These are phyloP conservation scores for Siniperca chuatsi DNA, from an alignment of 2,113 vertebrate genomes.

Conservation along the genomic window DNA sequence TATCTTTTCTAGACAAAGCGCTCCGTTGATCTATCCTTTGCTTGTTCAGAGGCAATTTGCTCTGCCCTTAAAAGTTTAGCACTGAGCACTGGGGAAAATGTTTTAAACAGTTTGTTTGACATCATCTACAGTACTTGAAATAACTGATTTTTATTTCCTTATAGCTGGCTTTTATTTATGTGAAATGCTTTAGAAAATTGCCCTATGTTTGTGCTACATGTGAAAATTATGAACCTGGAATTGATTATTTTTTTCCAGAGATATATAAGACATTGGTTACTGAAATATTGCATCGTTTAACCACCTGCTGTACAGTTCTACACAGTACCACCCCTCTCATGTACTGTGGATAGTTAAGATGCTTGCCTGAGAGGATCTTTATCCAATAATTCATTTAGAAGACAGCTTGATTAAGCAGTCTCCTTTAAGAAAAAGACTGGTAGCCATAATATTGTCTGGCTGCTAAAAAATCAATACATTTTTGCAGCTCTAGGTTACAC, in stretches of 20 bases:
- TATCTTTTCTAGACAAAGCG: conserved; percentile 19
- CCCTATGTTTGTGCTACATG: background rate
- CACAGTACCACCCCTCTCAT: background rate
- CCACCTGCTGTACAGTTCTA: background rate
- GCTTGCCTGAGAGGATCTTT: conserved; percentile 1
- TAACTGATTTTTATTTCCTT: background rate
- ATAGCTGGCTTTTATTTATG: background rate
- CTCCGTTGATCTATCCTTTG: conserved; percentile 20
- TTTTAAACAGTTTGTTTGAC: background rate
- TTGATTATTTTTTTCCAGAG: background rate
- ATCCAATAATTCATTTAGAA: conserved; percentile 22
- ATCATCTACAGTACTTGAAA: conserved; percentile 1
- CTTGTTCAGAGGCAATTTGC: conserved; percentile 29
- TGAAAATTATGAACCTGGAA: background rate
- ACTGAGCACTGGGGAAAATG: background rate
- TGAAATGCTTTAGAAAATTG: background rate
- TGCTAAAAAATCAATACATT: conserved; percentile 26
- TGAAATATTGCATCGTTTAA: background rate
- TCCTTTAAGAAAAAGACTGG: conserved; percentile 26
- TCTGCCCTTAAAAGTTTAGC: background rate
- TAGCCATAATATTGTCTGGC: conserved; percentile 14
- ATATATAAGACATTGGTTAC: background rate
- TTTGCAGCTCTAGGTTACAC: conserved; percentile 12
- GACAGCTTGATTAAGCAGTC: conserved; percentile 43
- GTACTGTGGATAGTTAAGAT: background rate